Evolutionary conservation across 2,888 invertebrate genomes (phyloP).

Genomic region (Zaprionus obscuricornis): DNA sequence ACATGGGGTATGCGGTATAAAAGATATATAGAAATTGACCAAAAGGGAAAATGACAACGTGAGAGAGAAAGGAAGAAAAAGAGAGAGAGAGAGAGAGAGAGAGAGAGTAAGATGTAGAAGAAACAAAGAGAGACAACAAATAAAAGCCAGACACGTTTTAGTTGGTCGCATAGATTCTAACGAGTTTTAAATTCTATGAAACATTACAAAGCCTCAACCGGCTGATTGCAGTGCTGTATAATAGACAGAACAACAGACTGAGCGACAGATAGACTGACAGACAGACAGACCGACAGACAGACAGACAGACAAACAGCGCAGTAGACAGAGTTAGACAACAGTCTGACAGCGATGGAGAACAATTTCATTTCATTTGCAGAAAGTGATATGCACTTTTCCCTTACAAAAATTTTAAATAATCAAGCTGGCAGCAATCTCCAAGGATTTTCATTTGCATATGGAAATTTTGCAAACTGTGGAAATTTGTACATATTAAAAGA

Average conservation of each 20-base stretch:
- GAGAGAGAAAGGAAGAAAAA: conserved; percentile 5
- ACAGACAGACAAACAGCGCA: conserved; percentile 14
- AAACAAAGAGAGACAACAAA: neutral
- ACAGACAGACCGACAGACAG: neutral
- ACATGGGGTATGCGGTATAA: too few relatives aligned
- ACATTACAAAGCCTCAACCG: conserved; percentile 7
- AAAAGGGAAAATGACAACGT: too few relatives aligned
- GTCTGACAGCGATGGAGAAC: conserved; percentile 20
- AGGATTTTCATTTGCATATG: conserved; percentile 31
- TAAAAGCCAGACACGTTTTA: conserved; percentile 48
- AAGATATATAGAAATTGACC: too few relatives aligned
- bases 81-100: neutral
- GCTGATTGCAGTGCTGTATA: conserved; percentile 5
- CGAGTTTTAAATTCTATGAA: conserved; percentile 8
- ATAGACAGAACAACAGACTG: neutral
- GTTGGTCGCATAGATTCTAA: conserved; percentile 9
- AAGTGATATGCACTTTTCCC: conserved; percentile 38
- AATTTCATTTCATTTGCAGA: conserved; percentile 57
- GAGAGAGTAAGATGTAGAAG: conserved; percentile 1
- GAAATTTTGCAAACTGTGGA: conserved; percentile 5
- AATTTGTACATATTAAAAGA: neutral
- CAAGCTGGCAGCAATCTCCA: neutral
- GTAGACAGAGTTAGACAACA: conserved; percentile 8
- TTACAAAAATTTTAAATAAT: conserved; percentile 20
- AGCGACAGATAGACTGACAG: neutral